These are phyloP conservation scores for Bos indicus DNA, from an alignment of 2,113 vertebrate species.

Conservation along the genomic window DNA sequence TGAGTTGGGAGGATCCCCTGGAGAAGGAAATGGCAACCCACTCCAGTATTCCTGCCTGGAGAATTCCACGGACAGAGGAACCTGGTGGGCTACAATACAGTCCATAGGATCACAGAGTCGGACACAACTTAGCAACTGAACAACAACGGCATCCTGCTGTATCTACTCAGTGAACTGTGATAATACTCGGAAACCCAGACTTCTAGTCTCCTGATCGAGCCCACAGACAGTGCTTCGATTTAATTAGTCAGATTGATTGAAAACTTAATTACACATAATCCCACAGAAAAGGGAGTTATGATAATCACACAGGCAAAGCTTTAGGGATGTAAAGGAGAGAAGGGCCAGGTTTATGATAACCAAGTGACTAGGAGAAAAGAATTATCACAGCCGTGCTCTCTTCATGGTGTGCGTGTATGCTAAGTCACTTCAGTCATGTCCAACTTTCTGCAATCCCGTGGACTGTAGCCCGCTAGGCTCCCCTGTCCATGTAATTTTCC, in stretches of 20 bases:
- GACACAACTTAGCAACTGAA: not conserved
- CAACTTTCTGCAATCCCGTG: not conserved
- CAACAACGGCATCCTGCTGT: not conserved
- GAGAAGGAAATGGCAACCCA: not conserved
- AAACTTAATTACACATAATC: conserved; percentile 71
- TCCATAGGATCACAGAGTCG: not conserved
- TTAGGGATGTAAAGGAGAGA: conserved; percentile 37
- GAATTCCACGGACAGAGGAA: not conserved
- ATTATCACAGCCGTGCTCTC: not conserved
- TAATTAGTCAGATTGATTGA: conserved; percentile 73
- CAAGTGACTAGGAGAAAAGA: not conserved
- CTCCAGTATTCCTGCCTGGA: not conserved
- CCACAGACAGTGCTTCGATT: conserved; percentile 45
- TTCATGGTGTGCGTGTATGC: not conserved
- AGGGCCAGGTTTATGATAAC: conserved; percentile 5
- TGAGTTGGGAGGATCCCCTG: not conserved
- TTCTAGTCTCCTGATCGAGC: conserved; percentile 42
- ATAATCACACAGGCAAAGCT: conserved; percentile 54
- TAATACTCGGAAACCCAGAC: conserved; percentile 11
- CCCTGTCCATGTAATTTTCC: not conserved
- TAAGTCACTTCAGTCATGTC: not conserved
- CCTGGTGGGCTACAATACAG: not conserved
- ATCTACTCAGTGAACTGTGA: conserved; percentile 1
- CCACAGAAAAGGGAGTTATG: conserved; percentile 50
- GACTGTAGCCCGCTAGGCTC: not conserved